These are phyloP conservation scores for Loris lydekkerianus DNA, from an alignment of 2,797 vertebrate genomes.

Conservation along the genomic window DNA sequence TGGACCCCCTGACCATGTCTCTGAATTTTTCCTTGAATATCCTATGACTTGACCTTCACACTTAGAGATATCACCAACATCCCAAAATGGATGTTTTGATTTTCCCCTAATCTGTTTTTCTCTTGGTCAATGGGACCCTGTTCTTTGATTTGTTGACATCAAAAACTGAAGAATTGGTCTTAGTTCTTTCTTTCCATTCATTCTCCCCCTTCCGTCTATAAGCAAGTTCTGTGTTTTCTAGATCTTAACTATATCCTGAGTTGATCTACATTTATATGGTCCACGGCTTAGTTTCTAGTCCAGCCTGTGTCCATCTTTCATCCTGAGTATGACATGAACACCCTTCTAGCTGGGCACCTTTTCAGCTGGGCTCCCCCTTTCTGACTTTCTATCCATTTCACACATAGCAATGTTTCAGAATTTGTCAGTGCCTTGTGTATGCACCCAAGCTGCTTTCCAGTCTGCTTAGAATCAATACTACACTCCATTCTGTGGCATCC, in stretches of 20 bases:
- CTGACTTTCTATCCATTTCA: background rate
- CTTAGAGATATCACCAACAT: background rate
- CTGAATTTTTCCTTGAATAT: background rate
- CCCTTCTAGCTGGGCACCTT: background rate
- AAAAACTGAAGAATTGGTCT: background rate
- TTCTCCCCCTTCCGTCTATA: background rate
- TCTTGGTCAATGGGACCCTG: background rate
- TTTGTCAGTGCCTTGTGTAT: background rate
- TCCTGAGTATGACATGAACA: background rate
- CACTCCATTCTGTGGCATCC: accelerated
- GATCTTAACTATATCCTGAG: background rate
- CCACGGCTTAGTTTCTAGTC: too few species aligned
- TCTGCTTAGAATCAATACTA: background rate
- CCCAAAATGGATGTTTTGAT: background rate
- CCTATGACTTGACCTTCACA: background rate
- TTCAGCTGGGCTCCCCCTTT: background rate
- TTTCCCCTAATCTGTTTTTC: background rate
- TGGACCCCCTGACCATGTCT: background rate
- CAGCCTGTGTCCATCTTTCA: background rate
- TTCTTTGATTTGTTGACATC: background rate
- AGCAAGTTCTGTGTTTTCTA: background rate
- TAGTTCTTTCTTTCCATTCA: background rate
- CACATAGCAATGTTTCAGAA: background rate
- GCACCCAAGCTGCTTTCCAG: accelerated
- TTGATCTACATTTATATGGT: background rate